phyloP scores from a whole-genome alignment of 1,140 invertebrate species.

The Drosophila lacteicornis region DNA sequence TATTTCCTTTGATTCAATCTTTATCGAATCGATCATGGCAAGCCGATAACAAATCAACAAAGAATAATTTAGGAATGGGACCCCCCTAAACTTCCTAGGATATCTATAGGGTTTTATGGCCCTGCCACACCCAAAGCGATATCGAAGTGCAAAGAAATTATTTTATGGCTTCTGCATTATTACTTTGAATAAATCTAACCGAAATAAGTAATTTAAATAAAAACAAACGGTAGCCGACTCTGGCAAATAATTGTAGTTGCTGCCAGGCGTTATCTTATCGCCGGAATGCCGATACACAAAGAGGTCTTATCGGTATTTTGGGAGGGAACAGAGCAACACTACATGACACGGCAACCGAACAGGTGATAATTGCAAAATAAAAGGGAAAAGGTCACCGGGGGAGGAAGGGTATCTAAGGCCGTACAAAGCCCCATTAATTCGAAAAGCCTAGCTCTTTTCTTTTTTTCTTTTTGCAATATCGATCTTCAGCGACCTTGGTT shows the following conservation, averaged over 20 bases:
- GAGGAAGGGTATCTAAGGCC: not conserved
- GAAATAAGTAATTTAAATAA: constrained; percentile 52
- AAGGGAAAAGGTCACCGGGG: constrained; percentile 1
- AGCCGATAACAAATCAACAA: constrained; percentile 23
- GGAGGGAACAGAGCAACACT: constrained; percentile 22
- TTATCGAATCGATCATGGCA: not conserved
- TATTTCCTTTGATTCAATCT: not conserved
- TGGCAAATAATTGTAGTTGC: constrained; percentile 46
- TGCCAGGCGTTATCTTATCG: constrained; percentile 63
- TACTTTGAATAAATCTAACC: not conserved
- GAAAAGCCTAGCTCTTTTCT: not conserved
- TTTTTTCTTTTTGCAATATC: not conserved
- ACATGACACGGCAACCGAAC: constrained; percentile 54
- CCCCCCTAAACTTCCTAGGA: constrained; percentile 7
- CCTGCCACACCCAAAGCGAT: constrained; percentile 24
- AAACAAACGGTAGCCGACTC: constrained; percentile 48
- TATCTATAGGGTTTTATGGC: constrained; percentile 15
- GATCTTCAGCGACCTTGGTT: constrained; percentile 42
- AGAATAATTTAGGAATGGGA: constrained; percentile 23
- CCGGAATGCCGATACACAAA: constrained; percentile 67
- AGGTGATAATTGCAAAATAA: constrained; percentile 56
- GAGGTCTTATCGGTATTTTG: constrained; percentile 53
- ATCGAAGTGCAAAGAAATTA: constrained; percentile 10
- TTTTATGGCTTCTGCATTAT: constrained; percentile 9
- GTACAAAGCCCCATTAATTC: not conserved